phyloP scores from a whole-genome alignment of 92 coral and sea anemone species.

The Zoanthus solanderi region DNA sequence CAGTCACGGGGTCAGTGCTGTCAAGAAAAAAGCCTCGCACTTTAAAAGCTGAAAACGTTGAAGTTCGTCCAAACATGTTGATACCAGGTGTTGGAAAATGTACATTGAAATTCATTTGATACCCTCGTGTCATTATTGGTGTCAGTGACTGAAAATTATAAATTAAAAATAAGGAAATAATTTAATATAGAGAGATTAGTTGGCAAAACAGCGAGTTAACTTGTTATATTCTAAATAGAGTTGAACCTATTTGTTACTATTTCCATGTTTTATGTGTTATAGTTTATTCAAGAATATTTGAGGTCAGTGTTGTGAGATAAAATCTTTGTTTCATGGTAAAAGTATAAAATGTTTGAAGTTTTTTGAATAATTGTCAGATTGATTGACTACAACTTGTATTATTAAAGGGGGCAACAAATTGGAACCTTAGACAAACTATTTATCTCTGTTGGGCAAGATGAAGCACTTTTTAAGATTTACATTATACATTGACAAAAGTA shows the following conservation, averaged over 20 bases:
- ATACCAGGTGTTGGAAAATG: slow-evolving; percentile 66
- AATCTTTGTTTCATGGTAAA: neutral
- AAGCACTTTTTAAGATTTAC: no score
- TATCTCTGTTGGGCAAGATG: no score
- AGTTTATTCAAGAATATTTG: neutral
- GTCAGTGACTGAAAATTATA: neutral
- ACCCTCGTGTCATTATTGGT: neutral
- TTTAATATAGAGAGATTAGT: neutral
- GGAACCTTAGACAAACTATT: no score
- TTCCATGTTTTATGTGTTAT: neutral
- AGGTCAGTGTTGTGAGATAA: neutral
- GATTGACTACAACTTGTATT: neutral
- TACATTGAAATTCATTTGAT: slow-evolving; percentile 29
- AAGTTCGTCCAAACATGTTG: slow-evolving; percentile 54
- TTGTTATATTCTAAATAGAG: neutral
- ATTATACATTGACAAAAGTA: no score
- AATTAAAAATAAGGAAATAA: neutral
- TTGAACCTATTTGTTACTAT: neutral
- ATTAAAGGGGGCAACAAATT: no score
- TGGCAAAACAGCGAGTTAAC: neutral
- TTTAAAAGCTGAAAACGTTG: slow-evolving; percentile 45
- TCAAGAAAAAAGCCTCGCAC: slow-evolving; percentile 34
- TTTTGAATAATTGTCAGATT: neutral
- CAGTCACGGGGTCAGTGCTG: slow-evolving; percentile 52
- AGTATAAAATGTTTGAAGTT: neutral